Conservation (phyloP, 2,888 invertebrate species). For the Acholoe squamosa region DNA sequence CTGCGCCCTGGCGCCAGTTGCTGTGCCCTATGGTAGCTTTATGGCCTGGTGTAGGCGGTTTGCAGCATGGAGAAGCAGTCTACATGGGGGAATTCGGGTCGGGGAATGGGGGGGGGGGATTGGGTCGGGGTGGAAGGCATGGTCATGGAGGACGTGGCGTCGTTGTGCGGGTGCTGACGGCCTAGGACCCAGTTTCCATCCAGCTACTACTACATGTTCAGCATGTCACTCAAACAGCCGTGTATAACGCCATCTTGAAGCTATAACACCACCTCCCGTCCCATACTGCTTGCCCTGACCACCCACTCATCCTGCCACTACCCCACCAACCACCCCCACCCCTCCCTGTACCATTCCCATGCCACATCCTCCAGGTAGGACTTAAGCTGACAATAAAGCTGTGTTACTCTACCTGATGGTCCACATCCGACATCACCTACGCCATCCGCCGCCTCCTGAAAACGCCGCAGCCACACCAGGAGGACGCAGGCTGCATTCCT, state of each 20-base stretch:
- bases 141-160: background rate
- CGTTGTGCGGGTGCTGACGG: background rate
- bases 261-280: background rate
- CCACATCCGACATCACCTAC: background rate
- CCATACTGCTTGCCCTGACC: background rate
- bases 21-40: too few relatives aligned
- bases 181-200: background rate
- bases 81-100: background rate
- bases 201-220: slow-evolving; percentile 12
- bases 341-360: background rate
- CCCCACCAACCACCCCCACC: background rate
- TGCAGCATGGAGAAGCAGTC: background rate
- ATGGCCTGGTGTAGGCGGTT: too few relatives aligned
- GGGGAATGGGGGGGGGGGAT: background rate
- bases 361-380: background rate
- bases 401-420: background rate
- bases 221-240: background rate
- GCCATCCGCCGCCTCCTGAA: background rate
- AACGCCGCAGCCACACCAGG: background rate
- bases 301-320: background rate
- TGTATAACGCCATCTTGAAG: slow-evolving; percentile 21
- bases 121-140: background rate
- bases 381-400: slow-evolving; percentile 28
- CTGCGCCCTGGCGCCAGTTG: too few relatives aligned
- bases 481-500: background rate